A percentile compares a stretch with the other conserved stretches of the same genome.
Evolutionary conservation across 2,888 invertebrate genomes (phyloP).

Genomic region (Sphaerolaimus hirsutus): DNA sequence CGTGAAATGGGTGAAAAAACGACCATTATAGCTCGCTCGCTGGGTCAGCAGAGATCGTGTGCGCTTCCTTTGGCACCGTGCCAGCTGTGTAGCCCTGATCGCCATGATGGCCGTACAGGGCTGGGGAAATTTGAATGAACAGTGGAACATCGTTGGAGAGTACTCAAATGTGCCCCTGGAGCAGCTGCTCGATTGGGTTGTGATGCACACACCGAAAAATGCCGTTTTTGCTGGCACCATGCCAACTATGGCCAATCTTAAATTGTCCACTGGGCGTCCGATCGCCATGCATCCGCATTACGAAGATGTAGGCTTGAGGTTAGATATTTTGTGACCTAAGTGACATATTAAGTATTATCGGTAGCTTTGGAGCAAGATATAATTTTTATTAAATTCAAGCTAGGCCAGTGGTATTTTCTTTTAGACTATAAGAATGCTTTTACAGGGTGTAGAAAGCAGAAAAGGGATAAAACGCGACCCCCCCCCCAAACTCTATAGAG

Average conservation of each 20-base stretch:
- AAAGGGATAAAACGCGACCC: no score
- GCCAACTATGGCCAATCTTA: conserved; percentile 55
- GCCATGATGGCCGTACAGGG: conserved; percentile 33
- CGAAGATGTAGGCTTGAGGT: conserved; percentile 54
- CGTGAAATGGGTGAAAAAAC: no score
- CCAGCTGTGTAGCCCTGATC: conserved; percentile 33
- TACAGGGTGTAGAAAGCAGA: no score
- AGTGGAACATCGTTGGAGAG: conserved; percentile 37
- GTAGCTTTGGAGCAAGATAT: no score
- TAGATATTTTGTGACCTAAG: no score
- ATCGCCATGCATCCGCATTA: conserved; percentile 67
- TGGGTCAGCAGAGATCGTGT: conserved; percentile 3
- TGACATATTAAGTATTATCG: no score
- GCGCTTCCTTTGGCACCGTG: conserved; percentile 21
- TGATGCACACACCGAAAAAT: conserved; percentile 18
- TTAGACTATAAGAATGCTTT: no score
- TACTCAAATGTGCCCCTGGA: conserved; percentile 49
- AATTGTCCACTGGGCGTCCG: conserved; percentile 49
- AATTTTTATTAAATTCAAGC: no score
- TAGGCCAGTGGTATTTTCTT: conserved; percentile 1
- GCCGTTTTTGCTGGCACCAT: conserved; percentile 63
- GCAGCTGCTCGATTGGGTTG: conserved; percentile 52
- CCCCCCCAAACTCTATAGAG: no score
- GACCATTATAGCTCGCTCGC: no score
- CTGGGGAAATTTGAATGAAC: conserved; percentile 32